phyloP scores from a whole-genome alignment of 2,113 vertebrate genomes.

The Chaetodon auriga region DNA sequence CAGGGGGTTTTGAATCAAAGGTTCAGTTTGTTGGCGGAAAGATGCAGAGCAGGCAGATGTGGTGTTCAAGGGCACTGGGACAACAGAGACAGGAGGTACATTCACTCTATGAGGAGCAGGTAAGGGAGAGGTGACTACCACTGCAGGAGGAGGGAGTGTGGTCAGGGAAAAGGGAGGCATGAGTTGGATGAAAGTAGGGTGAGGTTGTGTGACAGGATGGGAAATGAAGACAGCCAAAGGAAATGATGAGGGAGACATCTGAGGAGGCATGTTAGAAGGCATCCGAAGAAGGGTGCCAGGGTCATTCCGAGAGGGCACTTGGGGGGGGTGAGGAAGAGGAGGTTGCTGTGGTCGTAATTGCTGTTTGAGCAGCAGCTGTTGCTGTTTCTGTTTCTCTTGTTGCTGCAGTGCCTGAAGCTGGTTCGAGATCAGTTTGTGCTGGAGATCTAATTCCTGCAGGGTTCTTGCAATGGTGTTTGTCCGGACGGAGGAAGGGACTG shows the following conservation, averaged over 20 bases:
- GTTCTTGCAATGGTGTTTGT: background rate
- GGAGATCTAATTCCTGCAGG: background rate
- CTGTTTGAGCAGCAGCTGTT: background rate
- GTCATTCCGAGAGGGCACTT: background rate
- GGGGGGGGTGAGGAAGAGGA: background rate
- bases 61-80: background rate
- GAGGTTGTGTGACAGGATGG: background rate
- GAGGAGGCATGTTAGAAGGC: slow-evolving; percentile 7
- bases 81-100: background rate
- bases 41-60: background rate
- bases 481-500: background rate
- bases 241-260: background rate
- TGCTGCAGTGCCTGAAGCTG: background rate
- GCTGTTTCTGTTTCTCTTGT: background rate
- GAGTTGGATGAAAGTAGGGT: background rate
- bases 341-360: background rate
- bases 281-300: slow-evolving; percentile 39
- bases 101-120: background rate
- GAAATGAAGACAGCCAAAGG: slow-evolving; percentile 3
- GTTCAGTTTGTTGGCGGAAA: background rate
- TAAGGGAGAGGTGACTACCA: background rate
- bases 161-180: background rate
- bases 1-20: background rate
- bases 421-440: background rate
- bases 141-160: background rate